These are phyloP conservation scores for Delia radicum DNA, from an alignment of 1,140 invertebrate genomes.

Conservation along the genomic window DNA sequence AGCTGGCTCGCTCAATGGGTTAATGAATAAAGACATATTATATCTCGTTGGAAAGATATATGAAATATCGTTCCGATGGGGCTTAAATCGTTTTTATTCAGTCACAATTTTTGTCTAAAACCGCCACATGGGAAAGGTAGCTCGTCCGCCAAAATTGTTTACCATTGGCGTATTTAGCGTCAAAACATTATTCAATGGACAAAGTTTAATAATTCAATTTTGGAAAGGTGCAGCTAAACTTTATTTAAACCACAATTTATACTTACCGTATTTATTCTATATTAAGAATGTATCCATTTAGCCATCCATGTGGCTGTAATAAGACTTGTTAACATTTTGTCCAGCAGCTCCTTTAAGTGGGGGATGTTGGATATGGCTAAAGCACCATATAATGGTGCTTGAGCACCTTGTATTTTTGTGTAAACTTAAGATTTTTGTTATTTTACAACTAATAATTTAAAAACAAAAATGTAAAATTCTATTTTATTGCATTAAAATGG, in stretches of 20 bases:
- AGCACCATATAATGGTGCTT: background rate
- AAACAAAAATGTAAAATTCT: background rate
- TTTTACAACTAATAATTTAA: background rate
- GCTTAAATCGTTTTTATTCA: too few species aligned
- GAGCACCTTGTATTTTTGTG: background rate
- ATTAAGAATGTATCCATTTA: background rate
- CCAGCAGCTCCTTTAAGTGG: background rate
- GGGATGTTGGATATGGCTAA: background rate
- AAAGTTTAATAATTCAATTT: too few species aligned
- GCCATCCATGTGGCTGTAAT: background rate
- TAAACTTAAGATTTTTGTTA: background rate
- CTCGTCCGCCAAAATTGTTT: too few species aligned
- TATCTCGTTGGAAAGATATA: too few species aligned
- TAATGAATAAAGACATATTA: too few species aligned
- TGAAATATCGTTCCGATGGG: too few species aligned
- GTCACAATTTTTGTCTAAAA: too few species aligned
- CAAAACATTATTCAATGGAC: too few species aligned
- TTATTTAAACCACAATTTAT: background rate
- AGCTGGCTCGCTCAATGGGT: too few species aligned
- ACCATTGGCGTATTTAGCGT: too few species aligned
- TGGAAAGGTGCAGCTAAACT: too few species aligned
- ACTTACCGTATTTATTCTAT: background rate
- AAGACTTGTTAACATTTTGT: background rate
- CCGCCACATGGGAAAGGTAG: too few species aligned
- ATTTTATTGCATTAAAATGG: constrained; percentile 1